Evolutionary conservation across 2,888 invertebrate genomes (phyloP).

Genomic region (Belgica antarctica): DNA sequence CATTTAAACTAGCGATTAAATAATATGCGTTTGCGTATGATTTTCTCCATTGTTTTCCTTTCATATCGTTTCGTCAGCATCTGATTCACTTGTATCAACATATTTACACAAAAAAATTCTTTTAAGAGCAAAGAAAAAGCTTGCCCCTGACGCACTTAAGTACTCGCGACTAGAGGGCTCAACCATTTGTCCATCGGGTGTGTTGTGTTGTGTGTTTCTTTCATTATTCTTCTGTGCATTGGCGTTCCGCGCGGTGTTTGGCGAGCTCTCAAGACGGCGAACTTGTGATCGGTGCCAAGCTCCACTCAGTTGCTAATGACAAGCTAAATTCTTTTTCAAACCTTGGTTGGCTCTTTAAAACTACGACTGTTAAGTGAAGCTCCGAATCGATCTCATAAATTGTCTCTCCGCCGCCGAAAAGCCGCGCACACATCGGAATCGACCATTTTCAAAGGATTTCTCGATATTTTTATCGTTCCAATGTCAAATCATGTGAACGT

Average conservation of each 20-base stretch:
- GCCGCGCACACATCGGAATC: no score
- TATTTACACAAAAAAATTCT: constrained; percentile 33
- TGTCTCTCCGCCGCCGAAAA: no score
- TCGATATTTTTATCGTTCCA: constrained; percentile 5
- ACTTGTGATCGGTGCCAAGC: no score
- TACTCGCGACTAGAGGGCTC: constrained; percentile 33
- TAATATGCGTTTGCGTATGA: constrained; percentile 36
- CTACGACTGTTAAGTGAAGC: no score
- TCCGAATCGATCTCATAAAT: no score
- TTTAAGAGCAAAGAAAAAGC: constrained; percentile 12
- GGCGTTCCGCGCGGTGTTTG: no score
- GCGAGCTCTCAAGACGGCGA: no score
- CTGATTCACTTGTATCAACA: background rate
- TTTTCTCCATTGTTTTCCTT: constrained; percentile 26
- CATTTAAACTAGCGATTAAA: constrained; percentile 40
- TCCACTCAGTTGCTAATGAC: no score
- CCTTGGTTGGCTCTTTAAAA: no score
- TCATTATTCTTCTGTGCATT: constrained; percentile 2
- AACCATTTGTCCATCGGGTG: background rate
- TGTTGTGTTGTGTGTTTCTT: constrained; percentile 15
- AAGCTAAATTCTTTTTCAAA: no score
- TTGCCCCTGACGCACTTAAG: constrained; percentile 30
- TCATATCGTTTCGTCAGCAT: background rate
- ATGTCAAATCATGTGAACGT: constrained; percentile 20
- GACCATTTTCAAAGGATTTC: constrained; percentile 1